Percentiles rank a stretch among this genome's conserved stretches.
phyloP scores from a whole-genome alignment of 2,888 invertebrate genomes.

The Limnephilus marmoratus region DNA sequence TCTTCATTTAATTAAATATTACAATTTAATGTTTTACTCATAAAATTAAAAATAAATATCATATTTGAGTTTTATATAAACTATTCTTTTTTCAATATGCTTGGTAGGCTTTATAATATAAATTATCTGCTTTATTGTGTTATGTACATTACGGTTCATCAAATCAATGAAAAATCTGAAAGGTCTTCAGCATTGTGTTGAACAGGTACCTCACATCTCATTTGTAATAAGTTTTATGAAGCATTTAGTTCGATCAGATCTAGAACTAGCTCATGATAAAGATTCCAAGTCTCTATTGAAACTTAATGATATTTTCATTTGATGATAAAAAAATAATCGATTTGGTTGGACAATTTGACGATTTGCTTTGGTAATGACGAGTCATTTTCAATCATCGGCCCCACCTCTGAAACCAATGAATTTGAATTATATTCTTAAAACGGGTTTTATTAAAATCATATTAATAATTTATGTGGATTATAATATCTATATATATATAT shows the following conservation, averaged over 20 bases:
- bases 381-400: conserved; percentile 55
- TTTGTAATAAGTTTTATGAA: neutral
- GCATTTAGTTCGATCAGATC: neutral
- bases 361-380: conserved; percentile 64
- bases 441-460: conserved; percentile 16
- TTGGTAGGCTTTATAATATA: neutral
- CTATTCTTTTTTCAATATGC: neutral
- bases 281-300: conserved; percentile 21
- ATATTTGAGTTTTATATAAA: too few species aligned
- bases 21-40: too few species aligned
- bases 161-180: neutral
- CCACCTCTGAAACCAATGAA: neutral
- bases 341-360: conserved; percentile 65
- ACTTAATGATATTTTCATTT: conserved; percentile 56
- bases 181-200: neutral
- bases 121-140: neutral
- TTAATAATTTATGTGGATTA: neutral
- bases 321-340: conserved; percentile 63
- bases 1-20: too few species aligned
- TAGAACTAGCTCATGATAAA: neutral
- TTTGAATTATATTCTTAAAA: conserved; percentile 3
- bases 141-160: neutral
- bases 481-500: too few species aligned
- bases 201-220: neutral
- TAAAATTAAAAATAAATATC: too few species aligned